Evolutionary conservation across 2,888 invertebrate species (phyloP).

Genomic region (Metellina segmentata): DNA sequence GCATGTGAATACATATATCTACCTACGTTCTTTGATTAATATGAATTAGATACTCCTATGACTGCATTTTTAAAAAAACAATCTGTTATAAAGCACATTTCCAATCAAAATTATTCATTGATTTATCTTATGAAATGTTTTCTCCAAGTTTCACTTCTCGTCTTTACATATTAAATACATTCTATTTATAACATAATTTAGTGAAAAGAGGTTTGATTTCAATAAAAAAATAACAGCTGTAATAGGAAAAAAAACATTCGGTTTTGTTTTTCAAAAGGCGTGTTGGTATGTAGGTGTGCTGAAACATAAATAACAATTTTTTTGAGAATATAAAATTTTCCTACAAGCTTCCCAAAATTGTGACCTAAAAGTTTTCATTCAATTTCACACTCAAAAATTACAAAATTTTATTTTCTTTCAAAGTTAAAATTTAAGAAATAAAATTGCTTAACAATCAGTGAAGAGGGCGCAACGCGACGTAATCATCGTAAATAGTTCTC

Average conservation of each 20-base stretch:
- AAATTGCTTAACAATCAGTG: background rate
- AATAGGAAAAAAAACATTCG: background rate
- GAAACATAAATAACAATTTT: background rate
- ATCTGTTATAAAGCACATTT: background rate
- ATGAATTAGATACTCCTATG: background rate
- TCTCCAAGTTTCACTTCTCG: background rate
- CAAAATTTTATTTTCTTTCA: background rate
- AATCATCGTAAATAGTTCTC: background rate
- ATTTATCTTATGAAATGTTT: background rate
- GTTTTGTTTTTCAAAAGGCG: background rate
- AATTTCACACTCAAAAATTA: background rate
- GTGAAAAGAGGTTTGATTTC: background rate
- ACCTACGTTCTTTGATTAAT: slow-evolving; percentile 52
- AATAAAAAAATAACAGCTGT: background rate
- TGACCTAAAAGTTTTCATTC: background rate
- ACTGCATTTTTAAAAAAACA: background rate
- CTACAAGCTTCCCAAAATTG: background rate
- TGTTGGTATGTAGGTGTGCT: slow-evolving; percentile 1
- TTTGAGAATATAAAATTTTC: background rate
- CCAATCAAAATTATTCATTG: background rate
- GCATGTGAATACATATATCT: background rate
- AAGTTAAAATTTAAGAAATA: background rate
- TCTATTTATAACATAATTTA: background rate
- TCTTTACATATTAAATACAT: background rate
- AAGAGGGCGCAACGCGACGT: background rate